These are phyloP conservation scores for Scyliorhinus canicula DNA, from an alignment of 2,797 vertebrate genomes.

Conservation along the genomic window DNA sequence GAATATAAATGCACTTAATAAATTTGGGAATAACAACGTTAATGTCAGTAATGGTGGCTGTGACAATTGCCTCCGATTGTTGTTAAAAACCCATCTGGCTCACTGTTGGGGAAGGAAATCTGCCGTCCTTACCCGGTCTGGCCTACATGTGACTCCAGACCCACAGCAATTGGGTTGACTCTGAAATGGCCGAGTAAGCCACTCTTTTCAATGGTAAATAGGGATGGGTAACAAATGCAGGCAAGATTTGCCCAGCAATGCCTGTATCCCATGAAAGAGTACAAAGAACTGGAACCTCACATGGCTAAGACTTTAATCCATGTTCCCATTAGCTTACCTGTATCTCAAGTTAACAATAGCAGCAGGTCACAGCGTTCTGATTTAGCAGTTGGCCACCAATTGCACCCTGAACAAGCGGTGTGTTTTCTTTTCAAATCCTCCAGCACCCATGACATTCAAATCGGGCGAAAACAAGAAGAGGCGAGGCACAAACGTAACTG, in stretches of 20 bases:
- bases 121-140: not conserved
- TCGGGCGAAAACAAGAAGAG: not conserved
- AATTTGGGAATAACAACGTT: no score
- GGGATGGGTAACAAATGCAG: not conserved
- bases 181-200: not conserved
- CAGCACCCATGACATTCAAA: not conserved
- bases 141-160: not conserved
- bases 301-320: no score
- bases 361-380: not conserved
- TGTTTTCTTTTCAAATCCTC: not conserved
- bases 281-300: no score
- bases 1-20: no score
- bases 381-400: not conserved
- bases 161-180: no score
- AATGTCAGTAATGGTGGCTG: no score
- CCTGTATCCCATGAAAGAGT: no score
- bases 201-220: not conserved
- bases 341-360: not conserved
- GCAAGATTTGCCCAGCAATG: no score
- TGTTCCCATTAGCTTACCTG: no score
- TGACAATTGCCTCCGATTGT: not conserved
- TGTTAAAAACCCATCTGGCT: not conserved
- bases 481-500: not conserved
- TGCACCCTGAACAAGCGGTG: not conserved
- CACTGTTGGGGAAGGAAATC: not conserved